These are phyloP conservation scores for Epinephelus moara DNA, from an alignment of 2,113 vertebrate genomes.

Conservation along the genomic window DNA sequence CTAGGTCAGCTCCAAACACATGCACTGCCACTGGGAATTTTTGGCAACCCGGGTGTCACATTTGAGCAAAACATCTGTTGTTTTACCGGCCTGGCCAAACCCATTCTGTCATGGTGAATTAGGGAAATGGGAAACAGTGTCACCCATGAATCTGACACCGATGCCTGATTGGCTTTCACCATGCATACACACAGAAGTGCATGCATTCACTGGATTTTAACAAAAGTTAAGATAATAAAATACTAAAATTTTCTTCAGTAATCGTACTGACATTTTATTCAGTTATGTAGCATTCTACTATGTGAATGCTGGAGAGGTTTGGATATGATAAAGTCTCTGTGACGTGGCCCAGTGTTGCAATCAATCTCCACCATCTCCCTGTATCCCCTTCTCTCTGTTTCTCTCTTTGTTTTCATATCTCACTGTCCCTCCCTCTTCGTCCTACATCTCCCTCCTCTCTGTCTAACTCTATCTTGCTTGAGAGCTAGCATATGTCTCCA, in stretches of 20 bases:
- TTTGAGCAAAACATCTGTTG: conserved; percentile 98
- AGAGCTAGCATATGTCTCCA: conserved; percentile 99
- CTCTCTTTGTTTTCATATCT: conserved; percentile 77
- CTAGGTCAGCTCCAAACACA: conserved; percentile 96
- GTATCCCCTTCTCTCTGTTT: conserved; percentile 49
- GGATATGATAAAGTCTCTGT: conserved; percentile 90
- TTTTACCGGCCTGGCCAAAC: conserved; percentile 95
- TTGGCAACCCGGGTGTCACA: conserved; percentile 93
- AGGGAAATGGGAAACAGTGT: conserved; percentile 97
- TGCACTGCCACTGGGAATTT: conserved; percentile 92
- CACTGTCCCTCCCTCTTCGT: conserved; percentile 89
- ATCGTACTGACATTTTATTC: conserved; percentile 87
- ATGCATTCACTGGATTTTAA: background rate
- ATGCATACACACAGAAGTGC: background rate
- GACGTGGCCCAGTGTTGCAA: conserved; percentile 91
- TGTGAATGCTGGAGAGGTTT: conserved; percentile 89
- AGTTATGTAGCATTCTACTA: conserved; percentile 86
- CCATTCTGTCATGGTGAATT: conserved; percentile 98
- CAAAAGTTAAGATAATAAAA: conserved; percentile 16
- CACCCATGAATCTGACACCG: conserved; percentile 92
- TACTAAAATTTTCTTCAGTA: background rate
- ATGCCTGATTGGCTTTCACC: conserved; percentile 58
- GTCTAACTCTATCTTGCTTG: conserved; percentile 89
- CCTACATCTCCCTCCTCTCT: conserved; percentile 94
- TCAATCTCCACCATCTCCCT: conserved; percentile 90